Evolutionary conservation across 2,888 invertebrate species (phyloP).

Genomic region (Osmoderma eremita): DNA sequence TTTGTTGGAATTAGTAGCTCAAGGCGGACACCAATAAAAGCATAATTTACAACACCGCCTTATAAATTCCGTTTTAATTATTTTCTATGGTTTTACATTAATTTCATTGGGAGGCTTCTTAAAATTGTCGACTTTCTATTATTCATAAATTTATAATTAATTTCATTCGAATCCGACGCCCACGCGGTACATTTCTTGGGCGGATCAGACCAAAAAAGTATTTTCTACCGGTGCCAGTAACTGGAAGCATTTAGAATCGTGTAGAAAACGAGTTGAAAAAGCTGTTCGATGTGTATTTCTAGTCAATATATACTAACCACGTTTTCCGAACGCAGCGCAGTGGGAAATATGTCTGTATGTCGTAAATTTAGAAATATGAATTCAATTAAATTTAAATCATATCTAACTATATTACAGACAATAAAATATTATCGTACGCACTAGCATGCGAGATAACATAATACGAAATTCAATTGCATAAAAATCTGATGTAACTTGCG

Average conservation of each 20-base stretch:
- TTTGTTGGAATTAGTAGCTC: slow-evolving; percentile 39
- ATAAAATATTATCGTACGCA: too few species aligned
- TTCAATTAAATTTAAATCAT: too few species aligned
- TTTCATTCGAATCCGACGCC: slow-evolving; percentile 32
- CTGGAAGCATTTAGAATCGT: too few species aligned
- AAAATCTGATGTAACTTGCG: slow-evolving; percentile 25
- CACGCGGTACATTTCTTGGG: slow-evolving; percentile 30
- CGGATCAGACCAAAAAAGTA: slow-evolving; percentile 11
- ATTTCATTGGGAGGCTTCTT: slow-evolving; percentile 5
- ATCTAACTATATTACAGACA: too few species aligned
- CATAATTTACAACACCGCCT: slow-evolving; percentile 32
- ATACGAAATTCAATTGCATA: slow-evolving; percentile 23
- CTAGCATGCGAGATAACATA: background rate
- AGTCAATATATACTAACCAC: too few species aligned
- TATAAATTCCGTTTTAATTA: slow-evolving; percentile 36
- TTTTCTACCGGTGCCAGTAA: background rate
- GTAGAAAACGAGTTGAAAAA: too few species aligned
- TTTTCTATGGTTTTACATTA: slow-evolving; percentile 28
- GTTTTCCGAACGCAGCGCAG: too few species aligned
- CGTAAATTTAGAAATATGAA: too few species aligned
- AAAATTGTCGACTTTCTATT: slow-evolving; percentile 36
- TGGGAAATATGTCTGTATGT: too few species aligned
- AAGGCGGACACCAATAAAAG: slow-evolving; percentile 26
- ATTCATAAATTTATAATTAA: slow-evolving; percentile 31
- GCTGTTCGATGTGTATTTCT: too few species aligned